Base-by-base conservation (phyloP, 2,888 invertebrate genomes). In the Metopia argyrocephala region DNA sequence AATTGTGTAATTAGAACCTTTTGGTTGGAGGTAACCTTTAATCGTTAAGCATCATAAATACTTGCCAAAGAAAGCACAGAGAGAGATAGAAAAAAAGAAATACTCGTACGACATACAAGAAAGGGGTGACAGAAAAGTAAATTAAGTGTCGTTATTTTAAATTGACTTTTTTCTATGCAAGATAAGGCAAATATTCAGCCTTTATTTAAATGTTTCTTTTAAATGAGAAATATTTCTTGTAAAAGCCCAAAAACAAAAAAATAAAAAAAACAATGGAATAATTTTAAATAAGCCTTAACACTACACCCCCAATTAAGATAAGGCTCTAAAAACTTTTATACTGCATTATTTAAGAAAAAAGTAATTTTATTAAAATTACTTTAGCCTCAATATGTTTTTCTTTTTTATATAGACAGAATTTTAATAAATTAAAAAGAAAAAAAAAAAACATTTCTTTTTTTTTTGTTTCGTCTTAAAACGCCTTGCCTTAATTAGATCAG, bases 1-100 rank as follows among this genome's bases (percentile, higher is more conserved):
- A 62, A 76, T 61, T 69, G 62, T 76, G 76, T 76, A 76, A 76
- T 76, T 76, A 76, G 31, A 76, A 69, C 62, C 69, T 54, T 69
- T 69, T 45, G 54, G 54, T 20, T 52, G 61, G 7, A 18, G 61
- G 52, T 66, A 54, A 69, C 61, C 75, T 68, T 61, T 56, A 23
- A 38, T 38, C 52, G 9, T 27, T 45, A 21, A 5, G 25, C 15
- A 38, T 15, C 38, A 38, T 38, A 38, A 38, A 38, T 46, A 68
- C 31, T 61, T 66, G 31, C 15, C n/a, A 57, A 57, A 38, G 18
- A 20, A 15, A 23, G 2, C 12, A 6, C 28, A n/a, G n/a, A n/a
- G n/a, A n/a, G n/a, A n/a, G n/a, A n/a, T n/a, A 38, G n/a, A 15
- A 4, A 27, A 4, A 23, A 7, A 20, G 6, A 1, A 50, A 20